These are phyloP conservation scores for Drosophila sproati DNA, from an alignment of 1,140 invertebrate species.

Conservation along the genomic window DNA sequence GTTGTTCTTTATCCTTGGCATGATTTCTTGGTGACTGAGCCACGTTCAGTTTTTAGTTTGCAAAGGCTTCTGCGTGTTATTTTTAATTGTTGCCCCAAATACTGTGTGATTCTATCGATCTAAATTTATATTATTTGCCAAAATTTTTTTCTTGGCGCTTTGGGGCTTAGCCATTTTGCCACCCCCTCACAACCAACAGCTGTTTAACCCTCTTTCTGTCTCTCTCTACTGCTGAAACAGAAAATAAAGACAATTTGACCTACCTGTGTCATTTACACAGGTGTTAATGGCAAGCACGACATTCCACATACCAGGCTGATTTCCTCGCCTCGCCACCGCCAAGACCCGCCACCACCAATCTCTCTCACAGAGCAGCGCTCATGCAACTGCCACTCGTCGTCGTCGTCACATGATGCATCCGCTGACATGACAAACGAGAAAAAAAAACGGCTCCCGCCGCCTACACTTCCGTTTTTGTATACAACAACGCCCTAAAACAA, in stretches of 20 bases:
- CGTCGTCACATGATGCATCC: slow-evolving; percentile 69
- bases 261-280: slow-evolving; percentile 68
- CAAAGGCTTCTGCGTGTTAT: neutral
- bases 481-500: slow-evolving; percentile 71
- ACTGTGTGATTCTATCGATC: neutral
- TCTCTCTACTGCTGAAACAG: neutral
- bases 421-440: slow-evolving; percentile 33
- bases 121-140: slow-evolving; percentile 25
- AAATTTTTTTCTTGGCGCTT: slow-evolving; percentile 4
- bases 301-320: slow-evolving; percentile 34
- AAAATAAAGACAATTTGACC: slow-evolving; percentile 39
- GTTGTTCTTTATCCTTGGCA: no score
- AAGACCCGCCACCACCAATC: neutral
- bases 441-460: slow-evolving; percentile 10
- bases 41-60: no score
- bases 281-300: slow-evolving; percentile 59
- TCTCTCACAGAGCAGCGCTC: neutral
- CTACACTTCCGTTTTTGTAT: slow-evolving; percentile 35
- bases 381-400: slow-evolving; percentile 44
- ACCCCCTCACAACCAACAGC: slow-evolving; percentile 2
- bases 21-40: no score
- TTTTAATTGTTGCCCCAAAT: slow-evolving; percentile 2
- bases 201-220: slow-evolving; percentile 14
- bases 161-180: neutral
- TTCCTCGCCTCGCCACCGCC: neutral